Evolutionary conservation across 2,797 vertebrate species (phyloP), one percentile per base, ranked within the genome.

Genomic region (Enteromius unitaeniatus): DNA sequence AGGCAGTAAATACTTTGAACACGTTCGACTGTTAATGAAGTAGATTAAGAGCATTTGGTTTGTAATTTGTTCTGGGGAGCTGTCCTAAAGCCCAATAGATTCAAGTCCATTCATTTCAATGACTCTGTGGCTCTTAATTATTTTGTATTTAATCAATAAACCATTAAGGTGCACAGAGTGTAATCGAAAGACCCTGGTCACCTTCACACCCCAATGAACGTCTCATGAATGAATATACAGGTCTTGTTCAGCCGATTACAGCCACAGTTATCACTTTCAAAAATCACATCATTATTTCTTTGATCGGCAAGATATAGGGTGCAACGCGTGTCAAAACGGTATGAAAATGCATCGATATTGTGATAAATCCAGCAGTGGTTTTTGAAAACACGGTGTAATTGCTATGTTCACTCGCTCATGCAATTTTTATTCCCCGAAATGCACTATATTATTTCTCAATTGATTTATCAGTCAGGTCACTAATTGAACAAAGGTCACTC

Each of bases 71-170:
- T 78, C 74, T 26, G 9, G 74, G 47, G 49, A 45, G 34, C 73
- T 23, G 23, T 68, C 31, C 47, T 67, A 19, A 53, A 78, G 65
- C 51, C 28, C 49, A 68, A 34, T 15, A 68, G 49, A 69, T 73
- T 83, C 23, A 37, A 68, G 62, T 55, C 81, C 21, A 70, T 83
- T 78, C 37, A 49, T 83, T 83, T 78, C 82, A 83, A 67, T 69
- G 34, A 83, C 62, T 49, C 51, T 62, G 62, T 58, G 49, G 31
- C 82, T 83, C 82, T 78, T 83, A 78, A 83, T 83, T 83, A 83
- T 78, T 78, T 78, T 34, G 65, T 70, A 78, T 83, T 49, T 60
- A 78, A 83, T 83, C 82, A 83, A 83, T 83, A 83, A 78, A 78
- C 74, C 74, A 83, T 83, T 83, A 78, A 78, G 74, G 74, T 83